Base-by-base conservation (phyloP, 2,797 vertebrate species). In the Danio albolineatus region DNA sequence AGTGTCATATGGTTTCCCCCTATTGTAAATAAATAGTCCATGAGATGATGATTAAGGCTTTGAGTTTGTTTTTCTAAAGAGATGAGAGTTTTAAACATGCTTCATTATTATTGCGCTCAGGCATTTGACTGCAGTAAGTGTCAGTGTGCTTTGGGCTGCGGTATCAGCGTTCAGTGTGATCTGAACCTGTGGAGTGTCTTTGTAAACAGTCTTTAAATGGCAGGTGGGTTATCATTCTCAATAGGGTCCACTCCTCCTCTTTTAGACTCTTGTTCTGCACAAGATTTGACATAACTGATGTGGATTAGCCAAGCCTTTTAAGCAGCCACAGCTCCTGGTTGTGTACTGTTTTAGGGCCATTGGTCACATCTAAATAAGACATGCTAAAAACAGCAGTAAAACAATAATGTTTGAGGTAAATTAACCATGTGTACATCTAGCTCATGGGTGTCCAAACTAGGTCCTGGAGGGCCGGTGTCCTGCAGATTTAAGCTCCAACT, bases 191-290 rank as follows among this genome's bases (percentile, higher is more conserved):
- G 28, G 16, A 49, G 76, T 54, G 46, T 41, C 38, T 28, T 38
- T 43, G 57, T 79, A n/a, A 51, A 71, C 14, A 9, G 51, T 39
- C 10, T 49, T 76, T 56, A 61, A 81, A 21, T 70, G 57, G 28
- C 74, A 69, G 28, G 49, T 49, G 51, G 60, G 65, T 73, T 73
- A 60, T 72, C 19, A 13, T 60, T 82, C 28, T 78, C 53, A 72
- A 39, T 54, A 9, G 10, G 41, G 14, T 75, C 19, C 41, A 5
- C 53, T 78, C 14, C 43, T 57, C 46, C 49, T 51, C 36, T 60
- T 60, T 69, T 69, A 61, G 56, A 53, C n/a, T 53, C 7, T 17
- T 28, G 7, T 61, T 21, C 21, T 39, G 19, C 43, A 21, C 46
- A 46, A 7, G 61, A 49, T 51, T 53, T 71, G 28, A 16, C 51